Conservation (phyloP, 2,113 vertebrate genomes). For the Pterocles gutturalis region DNA sequence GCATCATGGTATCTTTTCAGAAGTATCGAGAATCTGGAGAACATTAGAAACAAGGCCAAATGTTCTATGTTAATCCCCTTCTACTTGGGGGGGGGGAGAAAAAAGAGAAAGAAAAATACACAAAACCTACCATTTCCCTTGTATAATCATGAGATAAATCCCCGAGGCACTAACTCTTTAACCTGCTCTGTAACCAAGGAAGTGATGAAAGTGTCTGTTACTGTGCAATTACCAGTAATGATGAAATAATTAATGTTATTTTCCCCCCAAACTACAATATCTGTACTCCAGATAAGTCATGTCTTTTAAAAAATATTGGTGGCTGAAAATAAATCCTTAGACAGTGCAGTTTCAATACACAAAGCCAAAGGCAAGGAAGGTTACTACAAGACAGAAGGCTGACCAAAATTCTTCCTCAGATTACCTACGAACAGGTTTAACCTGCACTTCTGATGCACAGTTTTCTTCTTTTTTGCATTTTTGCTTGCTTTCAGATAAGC, state of each 20-base stretch:
- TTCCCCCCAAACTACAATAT: not conserved
- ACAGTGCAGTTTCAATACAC: not conserved
- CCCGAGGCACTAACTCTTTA: not conserved
- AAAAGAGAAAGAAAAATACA: not conserved
- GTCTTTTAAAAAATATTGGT: not conserved
- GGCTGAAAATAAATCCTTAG: not conserved
- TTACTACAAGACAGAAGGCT: not conserved
- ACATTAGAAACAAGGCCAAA: not conserved
- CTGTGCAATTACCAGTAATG: not conserved
- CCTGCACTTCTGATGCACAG: not conserved
- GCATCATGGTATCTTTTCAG: not conserved
- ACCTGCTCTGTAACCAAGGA: not conserved
- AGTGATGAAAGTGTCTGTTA: not conserved
- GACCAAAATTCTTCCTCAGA: not conserved
- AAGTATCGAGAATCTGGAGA: not conserved
- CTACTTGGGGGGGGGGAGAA: not conserved
- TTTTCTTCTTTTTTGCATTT: not conserved
- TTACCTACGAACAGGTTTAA: not conserved
- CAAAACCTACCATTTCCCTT: not conserved
- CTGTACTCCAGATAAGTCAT: not conserved
- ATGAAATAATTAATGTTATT: not conserved
- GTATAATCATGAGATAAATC: not conserved
- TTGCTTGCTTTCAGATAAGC: not conserved
- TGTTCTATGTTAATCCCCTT: not conserved
- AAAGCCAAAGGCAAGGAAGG: not conserved